Conservation (phyloP, 2,113 vertebrate genomes). For the Pelodiscus sinensis region DNA sequence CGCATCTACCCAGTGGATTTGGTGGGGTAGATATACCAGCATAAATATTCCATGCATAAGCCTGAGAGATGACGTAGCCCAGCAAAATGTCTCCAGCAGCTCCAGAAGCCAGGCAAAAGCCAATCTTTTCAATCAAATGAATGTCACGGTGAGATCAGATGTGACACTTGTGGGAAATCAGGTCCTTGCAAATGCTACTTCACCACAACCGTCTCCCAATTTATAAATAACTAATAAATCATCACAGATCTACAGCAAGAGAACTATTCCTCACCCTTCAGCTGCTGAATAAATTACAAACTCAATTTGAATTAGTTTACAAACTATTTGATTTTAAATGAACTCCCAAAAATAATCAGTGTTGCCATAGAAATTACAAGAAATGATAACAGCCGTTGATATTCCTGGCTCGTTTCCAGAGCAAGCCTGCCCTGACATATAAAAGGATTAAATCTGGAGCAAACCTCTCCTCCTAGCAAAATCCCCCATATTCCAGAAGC, state of each 20-base stretch:
- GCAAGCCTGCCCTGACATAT: background rate
- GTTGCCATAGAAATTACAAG: background rate
- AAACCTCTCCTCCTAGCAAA: background rate
- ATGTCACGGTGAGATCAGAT: fast-evolving
- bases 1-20: constrained; percentile 2
- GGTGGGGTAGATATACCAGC: constrained; percentile 23
- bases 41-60: constrained; percentile 14
- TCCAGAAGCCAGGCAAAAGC: background rate
- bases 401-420: background rate
- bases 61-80: background rate
- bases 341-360: background rate
- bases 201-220: background rate
- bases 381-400: background rate
- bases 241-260: background rate
- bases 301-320: background rate
- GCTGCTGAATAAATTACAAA: background rate
- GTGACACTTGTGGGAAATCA: background rate
- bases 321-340: background rate
- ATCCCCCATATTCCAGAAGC: background rate
- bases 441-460: background rate
- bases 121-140: background rate
- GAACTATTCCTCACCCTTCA: background rate
- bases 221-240: background rate
- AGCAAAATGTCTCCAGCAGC: background rate
- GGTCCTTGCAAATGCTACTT: background rate